phyloP scores from a whole-genome alignment of 2,888 invertebrate species.

The Magallana nippona region DNA sequence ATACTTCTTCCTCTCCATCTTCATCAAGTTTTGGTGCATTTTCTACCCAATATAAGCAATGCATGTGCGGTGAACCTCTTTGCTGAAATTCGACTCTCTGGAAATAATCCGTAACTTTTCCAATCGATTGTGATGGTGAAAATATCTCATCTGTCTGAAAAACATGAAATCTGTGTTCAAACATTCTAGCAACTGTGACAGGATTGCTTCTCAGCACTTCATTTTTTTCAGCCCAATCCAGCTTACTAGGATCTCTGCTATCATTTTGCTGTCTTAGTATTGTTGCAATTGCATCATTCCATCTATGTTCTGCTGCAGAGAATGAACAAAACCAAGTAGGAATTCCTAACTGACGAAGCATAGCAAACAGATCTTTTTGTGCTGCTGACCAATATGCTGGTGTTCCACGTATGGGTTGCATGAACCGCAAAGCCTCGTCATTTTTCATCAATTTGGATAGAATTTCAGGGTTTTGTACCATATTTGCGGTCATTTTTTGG shows the following conservation, averaged over 20 bases:
- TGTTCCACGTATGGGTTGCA: constrained; percentile 53
- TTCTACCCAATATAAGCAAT: too few relatives aligned
- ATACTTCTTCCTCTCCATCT: too few relatives aligned
- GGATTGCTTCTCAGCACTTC: constrained; percentile 54
- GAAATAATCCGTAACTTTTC: constrained; percentile 23
- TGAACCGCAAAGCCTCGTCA: constrained; percentile 51
- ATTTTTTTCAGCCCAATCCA: constrained; percentile 52
- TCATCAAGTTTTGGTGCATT: too few relatives aligned
- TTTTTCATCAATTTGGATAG: constrained; percentile 41
- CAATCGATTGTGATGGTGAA: constrained; percentile 47
- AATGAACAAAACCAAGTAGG: constrained; percentile 51
- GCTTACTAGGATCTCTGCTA: constrained; percentile 32
- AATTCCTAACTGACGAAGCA: constrained; percentile 46
- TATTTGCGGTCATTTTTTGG: constrained; percentile 37
- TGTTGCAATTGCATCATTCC: constrained; percentile 50
- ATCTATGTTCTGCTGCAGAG: constrained; percentile 52
- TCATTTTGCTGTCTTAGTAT: constrained; percentile 49
- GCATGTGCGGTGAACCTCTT: too few relatives aligned
- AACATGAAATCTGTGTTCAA: constrained; percentile 51
- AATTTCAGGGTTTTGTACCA: constrained; percentile 40
- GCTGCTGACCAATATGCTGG: constrained; percentile 54
- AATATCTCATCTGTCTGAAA: constrained; percentile 47
- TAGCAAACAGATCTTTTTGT: constrained; percentile 51
- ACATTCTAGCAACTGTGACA: constrained; percentile 57
- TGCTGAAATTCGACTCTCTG: too few relatives aligned